Conservation (phyloP, 2,113 vertebrate species). For the Talpa occidentalis region DNA sequence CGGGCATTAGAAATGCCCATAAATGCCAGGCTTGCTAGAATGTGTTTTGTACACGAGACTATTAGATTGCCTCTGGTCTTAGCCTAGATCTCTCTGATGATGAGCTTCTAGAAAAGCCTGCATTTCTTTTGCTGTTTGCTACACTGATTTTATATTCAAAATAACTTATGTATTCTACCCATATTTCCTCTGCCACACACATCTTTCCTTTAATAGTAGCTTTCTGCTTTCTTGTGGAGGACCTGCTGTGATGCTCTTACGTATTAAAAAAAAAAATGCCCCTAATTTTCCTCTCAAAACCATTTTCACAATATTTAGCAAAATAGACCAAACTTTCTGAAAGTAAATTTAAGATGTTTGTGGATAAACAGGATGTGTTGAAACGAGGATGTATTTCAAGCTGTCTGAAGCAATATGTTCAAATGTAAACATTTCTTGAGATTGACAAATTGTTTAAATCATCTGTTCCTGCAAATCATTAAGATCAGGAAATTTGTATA, state of each 20-base stretch:
- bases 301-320: conserved; percentile 27
- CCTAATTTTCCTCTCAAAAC: conserved; percentile 4
- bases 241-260: conserved; percentile 47
- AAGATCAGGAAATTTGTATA: neutral
- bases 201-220: conserved; percentile 68
- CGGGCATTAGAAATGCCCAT: neutral
- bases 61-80: neutral
- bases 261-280: conserved; percentile 44
- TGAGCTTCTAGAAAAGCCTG: conserved; percentile 50
- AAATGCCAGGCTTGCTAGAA: neutral
- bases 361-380: neutral
- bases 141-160: conserved; percentile 72
- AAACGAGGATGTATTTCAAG: neutral
- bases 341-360: conserved; percentile 38
- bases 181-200: conserved; percentile 58
- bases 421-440: neutral
- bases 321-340: conserved; percentile 13
- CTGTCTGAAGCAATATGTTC: conserved; percentile 12
- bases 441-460: neutral
- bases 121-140: conserved; percentile 53
- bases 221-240: conserved; percentile 48
- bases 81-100: neutral
- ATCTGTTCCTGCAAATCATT: conserved; percentile 29
- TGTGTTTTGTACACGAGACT: neutral
- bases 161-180: conserved; percentile 56